These are phyloP conservation scores for Scomber scombrus DNA, from an alignment of 2,113 vertebrate species.

Conservation along the genomic window DNA sequence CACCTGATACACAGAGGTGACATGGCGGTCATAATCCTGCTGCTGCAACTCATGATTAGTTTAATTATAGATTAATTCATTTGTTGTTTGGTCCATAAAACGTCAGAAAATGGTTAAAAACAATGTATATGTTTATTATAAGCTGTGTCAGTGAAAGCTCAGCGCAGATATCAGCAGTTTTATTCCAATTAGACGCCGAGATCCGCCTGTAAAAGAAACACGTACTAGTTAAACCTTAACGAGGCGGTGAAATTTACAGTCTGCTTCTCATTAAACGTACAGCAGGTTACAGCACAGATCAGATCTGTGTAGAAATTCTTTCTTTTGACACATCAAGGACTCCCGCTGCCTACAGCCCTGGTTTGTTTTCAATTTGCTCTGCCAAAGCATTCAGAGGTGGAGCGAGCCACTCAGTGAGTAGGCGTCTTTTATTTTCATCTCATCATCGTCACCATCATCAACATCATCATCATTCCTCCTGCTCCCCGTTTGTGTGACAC, in stretches of 20 bases:
- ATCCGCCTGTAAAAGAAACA: no score
- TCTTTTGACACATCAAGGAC: conserved; percentile 6
- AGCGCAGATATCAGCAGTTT: neutral
- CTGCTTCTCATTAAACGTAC: neutral
- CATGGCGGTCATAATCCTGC: neutral
- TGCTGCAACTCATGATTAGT: neutral
- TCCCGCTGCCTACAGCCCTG: conserved; percentile 4
- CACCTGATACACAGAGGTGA: conserved; percentile 1
- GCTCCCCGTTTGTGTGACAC: neutral
- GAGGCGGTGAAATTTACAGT: no score
- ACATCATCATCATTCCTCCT: neutral
- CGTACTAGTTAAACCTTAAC: neutral
- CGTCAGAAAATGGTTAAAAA: neutral
- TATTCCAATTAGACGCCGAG: neutral
- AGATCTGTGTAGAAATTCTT: neutral
- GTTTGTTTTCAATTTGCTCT: neutral
- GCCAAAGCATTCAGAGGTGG: conserved; percentile 6
- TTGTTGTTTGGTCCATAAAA: neutral
- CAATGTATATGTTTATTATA: no score
- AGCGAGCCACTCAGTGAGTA: neutral
- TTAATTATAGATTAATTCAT: no score
- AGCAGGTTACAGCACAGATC: no score
- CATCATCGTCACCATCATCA: neutral
- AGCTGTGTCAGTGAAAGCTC: no score
- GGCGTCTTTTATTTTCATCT: conserved; percentile 40